These are phyloP conservation scores for Sanderia malayensis DNA, from an alignment of 30 jellyfish, hydroid and myxozoan species.

Conservation along the genomic window DNA sequence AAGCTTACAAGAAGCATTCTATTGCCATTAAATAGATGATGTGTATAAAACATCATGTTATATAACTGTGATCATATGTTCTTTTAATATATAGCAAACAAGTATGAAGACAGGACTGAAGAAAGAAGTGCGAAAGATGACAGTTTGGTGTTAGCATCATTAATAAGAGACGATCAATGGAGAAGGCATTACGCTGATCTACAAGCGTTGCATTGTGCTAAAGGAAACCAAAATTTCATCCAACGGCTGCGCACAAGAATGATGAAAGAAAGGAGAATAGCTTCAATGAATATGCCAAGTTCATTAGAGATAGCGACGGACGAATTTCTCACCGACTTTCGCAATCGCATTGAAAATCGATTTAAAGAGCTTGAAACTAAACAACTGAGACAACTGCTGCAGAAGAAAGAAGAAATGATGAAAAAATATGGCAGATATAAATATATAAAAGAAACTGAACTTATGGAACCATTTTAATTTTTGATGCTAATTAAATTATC, in stretches of 20 bases:
- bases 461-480: neutral
- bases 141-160: no score
- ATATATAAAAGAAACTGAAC: constrained; percentile 12
- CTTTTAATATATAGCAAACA: no score
- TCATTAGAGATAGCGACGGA: constrained; percentile 3
- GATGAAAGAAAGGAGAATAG: neutral
- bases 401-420: constrained; percentile 2
- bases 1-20: no score
- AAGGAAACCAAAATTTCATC: neutral
- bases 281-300: neutral
- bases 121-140: no score
- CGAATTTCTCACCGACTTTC: neutral
- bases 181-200: no score
- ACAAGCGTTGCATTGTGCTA: no score
- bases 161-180: no score
- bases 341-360: neutral
- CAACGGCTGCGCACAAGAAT: neutral
- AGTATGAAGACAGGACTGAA: no score
- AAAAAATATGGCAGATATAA: constrained; percentile 9
- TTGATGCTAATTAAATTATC: no score
- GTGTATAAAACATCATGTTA: no score
- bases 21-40: no score
- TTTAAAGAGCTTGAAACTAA: neutral
- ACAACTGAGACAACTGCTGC: constrained; percentile 1
- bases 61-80: no score